Evolutionary conservation across 2,113 vertebrate genomes (phyloP), one percentile per base, ranked within the genome.

Genomic region (Sciurus niger): DNA sequence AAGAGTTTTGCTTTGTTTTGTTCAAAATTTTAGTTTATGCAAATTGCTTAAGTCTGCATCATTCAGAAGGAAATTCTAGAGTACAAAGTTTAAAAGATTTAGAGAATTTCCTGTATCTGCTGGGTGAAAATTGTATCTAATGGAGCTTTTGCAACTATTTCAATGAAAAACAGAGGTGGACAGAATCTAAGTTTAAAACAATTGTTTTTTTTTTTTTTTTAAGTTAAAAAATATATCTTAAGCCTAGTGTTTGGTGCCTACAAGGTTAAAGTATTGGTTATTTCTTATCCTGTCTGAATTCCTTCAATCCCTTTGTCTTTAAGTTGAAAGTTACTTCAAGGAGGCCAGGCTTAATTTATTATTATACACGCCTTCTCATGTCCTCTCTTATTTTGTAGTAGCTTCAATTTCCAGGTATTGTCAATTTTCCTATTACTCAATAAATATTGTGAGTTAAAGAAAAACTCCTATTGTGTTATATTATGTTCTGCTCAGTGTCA

Each of bases 81-180:
- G 12, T 58, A 89, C 68, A 91, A 74, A 96, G 85, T 97, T 93
- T 86, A 67, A 95, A 97, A 96, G 83, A 95, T 93, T 91, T 89
- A 82, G 85, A 96, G 68, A 89, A 96, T 91, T 97, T 92, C 94
- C 85, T 96, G 94, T 78, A 94, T 96, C 93, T 96, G 89, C 80
- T 92, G 51, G 83, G 65, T 94, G 88, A 85, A 97, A 96, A 96
- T 92, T 16, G 46, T 37, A 48, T 51, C 67, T 37, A 89, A 43
- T 51, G 3, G 3, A 91, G 24, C n/a, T 89, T 96, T 93, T 84
- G 72, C 60, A 94, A 43, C 17, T 83, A 84, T 89, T 96, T 96
- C 78, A 96, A 16, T 82, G 48, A 63, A 92, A 95, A 89, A 76
- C 28, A 90, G 32, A 78, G 28, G 55, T 73, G 11, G 22, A 87